Conservation (phyloP, 1,140 invertebrate species). For the Dryas iulia region DNA sequence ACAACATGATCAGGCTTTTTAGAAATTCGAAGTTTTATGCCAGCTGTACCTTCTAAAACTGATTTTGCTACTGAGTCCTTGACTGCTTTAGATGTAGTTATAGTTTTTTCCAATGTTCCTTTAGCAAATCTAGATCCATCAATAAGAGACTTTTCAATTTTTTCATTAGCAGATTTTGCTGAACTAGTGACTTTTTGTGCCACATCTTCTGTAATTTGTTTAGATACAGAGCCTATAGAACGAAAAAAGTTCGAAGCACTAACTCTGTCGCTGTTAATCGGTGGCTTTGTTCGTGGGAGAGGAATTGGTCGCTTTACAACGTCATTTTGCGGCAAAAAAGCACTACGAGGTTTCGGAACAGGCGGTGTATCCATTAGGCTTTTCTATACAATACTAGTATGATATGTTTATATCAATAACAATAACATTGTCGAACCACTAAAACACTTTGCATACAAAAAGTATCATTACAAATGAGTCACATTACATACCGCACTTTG, state of each 20-base stretch:
- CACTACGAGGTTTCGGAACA: slow-evolving; percentile 59
- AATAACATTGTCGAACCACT: slow-evolving; percentile 44
- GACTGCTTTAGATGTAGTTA: slow-evolving; percentile 60
- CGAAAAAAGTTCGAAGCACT: slow-evolving; percentile 58
- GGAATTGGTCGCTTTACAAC: slow-evolving; percentile 51
- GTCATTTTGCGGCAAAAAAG: slow-evolving; percentile 46
- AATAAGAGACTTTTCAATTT: slow-evolving; percentile 59
- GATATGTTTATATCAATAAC: slow-evolving; percentile 28
- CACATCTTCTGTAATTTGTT: slow-evolving; percentile 69
- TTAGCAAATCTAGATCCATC: slow-evolving; percentile 69
- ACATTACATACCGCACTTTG: slow-evolving; percentile 22
- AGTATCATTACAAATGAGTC: slow-evolving; percentile 22
- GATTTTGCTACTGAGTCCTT: slow-evolving; percentile 67
- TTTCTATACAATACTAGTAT: not conserved
- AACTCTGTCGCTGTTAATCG: slow-evolving; percentile 47
- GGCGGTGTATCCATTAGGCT: slow-evolving; percentile 63
- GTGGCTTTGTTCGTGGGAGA: slow-evolving; percentile 58
- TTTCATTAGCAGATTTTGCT: slow-evolving; percentile 63
- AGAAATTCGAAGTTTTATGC: slow-evolving; percentile 49
- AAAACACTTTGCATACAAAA: slow-evolving; percentile 33
- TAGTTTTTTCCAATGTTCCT: slow-evolving; percentile 68
- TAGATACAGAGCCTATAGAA: slow-evolving; percentile 62
- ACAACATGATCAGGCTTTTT: slow-evolving; percentile 47
- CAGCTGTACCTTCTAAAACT: slow-evolving; percentile 64
- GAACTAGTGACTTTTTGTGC: slow-evolving; percentile 59